phyloP scores from a whole-genome alignment of 2,113 vertebrate genomes.

The Chamaea fasciata region DNA sequence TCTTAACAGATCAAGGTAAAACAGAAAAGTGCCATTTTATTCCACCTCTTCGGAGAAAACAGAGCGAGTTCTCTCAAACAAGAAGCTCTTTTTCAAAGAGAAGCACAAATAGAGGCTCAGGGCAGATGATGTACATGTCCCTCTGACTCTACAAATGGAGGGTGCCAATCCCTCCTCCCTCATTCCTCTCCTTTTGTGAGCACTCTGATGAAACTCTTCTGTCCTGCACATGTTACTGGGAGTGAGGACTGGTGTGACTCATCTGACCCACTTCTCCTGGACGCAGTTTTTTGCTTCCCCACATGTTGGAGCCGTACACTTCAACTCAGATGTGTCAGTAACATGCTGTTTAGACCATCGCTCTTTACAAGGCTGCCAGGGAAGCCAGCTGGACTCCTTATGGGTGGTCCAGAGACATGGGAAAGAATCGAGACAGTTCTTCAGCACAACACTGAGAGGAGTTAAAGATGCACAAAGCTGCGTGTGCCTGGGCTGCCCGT shows the following conservation, averaged over 20 bases:
- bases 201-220: neutral
- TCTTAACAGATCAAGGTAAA: neutral
- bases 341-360: constrained; percentile 1
- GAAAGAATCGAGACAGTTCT: neutral
- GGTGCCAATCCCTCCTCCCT: neutral
- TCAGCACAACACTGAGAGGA: neutral
- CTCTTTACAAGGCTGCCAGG: neutral
- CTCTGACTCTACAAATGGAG: neutral
- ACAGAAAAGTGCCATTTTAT: neutral
- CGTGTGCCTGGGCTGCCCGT: fast-evolving
- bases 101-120: neutral
- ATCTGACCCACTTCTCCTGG: constrained; percentile 45
- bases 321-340: neutral
- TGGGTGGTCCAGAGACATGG: constrained; percentile 12
- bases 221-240: neutral
- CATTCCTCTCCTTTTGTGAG: neutral
- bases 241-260: neutral
- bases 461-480: neutral
- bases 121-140: neutral
- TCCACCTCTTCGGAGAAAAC: neutral
- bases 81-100: neutral
- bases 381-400: constrained; percentile 37
- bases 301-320: neutral
- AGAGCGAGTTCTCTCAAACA: neutral
- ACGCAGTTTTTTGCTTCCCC: neutral